These are phyloP conservation scores for Chelonia mydas DNA, from an alignment of 2,797 vertebrate species.

Conservation along the genomic window DNA sequence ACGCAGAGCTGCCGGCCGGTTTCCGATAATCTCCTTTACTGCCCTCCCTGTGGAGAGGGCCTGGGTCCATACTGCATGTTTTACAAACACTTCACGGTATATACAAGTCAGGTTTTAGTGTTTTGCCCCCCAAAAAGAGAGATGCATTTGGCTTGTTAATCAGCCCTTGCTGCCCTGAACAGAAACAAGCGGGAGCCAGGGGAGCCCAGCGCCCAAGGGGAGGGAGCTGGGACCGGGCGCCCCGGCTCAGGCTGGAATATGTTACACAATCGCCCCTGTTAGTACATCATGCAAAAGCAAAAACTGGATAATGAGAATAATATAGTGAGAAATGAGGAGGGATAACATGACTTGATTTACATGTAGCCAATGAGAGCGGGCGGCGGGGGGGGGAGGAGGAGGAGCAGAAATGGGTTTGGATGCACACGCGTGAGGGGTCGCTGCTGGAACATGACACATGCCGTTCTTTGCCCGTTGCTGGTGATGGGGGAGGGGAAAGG, in stretches of 20 bases:
- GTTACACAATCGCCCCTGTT: background rate
- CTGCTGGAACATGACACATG: background rate
- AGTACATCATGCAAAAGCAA: slow-evolving; percentile 54
- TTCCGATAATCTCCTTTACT: slow-evolving; percentile 69
- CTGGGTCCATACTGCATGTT: slow-evolving; percentile 6
- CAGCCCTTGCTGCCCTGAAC: background rate
- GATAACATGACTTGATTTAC: slow-evolving; percentile 36
- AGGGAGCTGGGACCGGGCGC: background rate
- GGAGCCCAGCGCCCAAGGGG: background rate
- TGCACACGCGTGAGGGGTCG: background rate
- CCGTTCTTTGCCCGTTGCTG: background rate
- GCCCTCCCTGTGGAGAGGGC: slow-evolving; percentile 32
- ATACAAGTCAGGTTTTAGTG: slow-evolving; percentile 68
- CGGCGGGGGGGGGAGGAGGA: background rate
- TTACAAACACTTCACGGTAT: slow-evolving; percentile 53
- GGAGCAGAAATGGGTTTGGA: slow-evolving; percentile 1
- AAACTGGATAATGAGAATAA: slow-evolving; percentile 50
- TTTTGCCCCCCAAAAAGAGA: slow-evolving; percentile 46
- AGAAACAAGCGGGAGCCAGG: background rate
- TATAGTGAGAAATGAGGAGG: background rate
- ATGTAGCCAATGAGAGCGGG: slow-evolving; percentile 29
- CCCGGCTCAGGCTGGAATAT: background rate
- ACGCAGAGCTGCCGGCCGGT: slow-evolving; percentile 32
- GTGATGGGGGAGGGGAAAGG: background rate
- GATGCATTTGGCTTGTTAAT: background rate